Evolutionary conservation across 2,888 invertebrate genomes (phyloP), one percentile per base, ranked within the genome.

Genomic region (Noctua janthe): DNA sequence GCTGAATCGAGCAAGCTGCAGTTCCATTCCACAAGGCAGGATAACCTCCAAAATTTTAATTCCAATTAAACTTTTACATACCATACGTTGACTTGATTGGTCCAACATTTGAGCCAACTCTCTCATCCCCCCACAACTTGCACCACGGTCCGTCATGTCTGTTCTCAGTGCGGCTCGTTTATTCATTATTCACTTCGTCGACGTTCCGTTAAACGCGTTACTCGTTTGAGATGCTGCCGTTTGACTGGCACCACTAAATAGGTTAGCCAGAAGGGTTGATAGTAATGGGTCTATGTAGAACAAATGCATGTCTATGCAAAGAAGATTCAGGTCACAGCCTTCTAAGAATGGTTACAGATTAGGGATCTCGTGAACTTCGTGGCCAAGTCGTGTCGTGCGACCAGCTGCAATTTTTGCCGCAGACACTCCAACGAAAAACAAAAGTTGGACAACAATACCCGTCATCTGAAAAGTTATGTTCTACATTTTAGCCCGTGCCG

Each of bases 121-220:
- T 47, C 39, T 15, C 49, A 56, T 72, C 75, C 64, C 20, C 49
- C 77, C 72, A 70, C 73, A 78, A 80, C 82, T 87, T 83, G 78
- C 35, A 56, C 81, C 73, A 47, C 59, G 72, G 23, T 82, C 56
- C 59, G 62, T 77, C 83, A 84, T 82, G 86, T 75, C 86, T 80
- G 82, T 83, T 88, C 83, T 81, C 82, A 70, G 84, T 88, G 74
- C 80, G 82, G 83, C 71, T 80, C 87, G 83, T 87, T 87, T 84
- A 89, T 89, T 89, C 87, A 89, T 89, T 89, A 89, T 88, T 89
- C 89, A 89, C 84, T 88, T 81, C 81, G 89, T 78, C 81, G 87
- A 89, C 88, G 88, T 88, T 77, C 84, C 82, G 87, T 87, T 89
- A 85, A 89, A 87, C 81, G 74, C 76, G 83, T 89, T 86, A 87